Evolutionary conservation across 2,797 vertebrate species (phyloP).

Genomic region (Enteromius fasciolatus): DNA sequence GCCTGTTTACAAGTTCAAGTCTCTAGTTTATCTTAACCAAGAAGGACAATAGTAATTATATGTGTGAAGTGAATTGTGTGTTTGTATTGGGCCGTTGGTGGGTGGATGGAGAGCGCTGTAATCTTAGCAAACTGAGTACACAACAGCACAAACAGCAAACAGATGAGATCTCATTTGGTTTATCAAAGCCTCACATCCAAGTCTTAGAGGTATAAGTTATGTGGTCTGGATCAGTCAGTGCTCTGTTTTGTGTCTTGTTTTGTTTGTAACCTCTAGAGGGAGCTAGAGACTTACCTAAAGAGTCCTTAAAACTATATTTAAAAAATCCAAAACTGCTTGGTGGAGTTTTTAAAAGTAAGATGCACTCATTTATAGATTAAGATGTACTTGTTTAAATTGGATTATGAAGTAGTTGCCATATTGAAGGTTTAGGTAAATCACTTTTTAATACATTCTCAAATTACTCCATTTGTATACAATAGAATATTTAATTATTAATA

Average conservation of each 20-base stretch:
- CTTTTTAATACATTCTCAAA: too few relatives aligned
- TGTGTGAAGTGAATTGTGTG: constrained; percentile 50
- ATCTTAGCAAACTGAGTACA: constrained; percentile 52
- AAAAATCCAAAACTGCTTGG: neutral
- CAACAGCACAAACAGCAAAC: constrained; percentile 51
- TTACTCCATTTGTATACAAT: neutral
- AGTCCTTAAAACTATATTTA: neutral
- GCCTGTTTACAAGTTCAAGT: constrained; percentile 47
- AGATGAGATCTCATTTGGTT: constrained; percentile 48
- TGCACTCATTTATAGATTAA: neutral
- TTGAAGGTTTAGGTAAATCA: neutral
- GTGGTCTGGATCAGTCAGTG: constrained; percentile 17
- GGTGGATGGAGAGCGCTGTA: constrained; percentile 54
- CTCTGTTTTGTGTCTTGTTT: neutral
- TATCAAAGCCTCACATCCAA: constrained; percentile 45
- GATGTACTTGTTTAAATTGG: neutral
- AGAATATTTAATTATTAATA: constrained; percentile 1
- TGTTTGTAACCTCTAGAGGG: constrained; percentile 57
- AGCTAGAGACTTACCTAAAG: constrained; percentile 57
- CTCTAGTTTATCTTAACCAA: constrained; percentile 42
- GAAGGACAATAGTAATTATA: constrained; percentile 56
- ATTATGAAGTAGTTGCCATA: neutral
- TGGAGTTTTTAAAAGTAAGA: neutral
- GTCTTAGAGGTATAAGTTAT: constrained; percentile 25
- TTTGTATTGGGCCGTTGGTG: constrained; percentile 45